phyloP scores from a whole-genome alignment of 2,797 vertebrate species.

The Kryptolebias ocellatus region DNA sequence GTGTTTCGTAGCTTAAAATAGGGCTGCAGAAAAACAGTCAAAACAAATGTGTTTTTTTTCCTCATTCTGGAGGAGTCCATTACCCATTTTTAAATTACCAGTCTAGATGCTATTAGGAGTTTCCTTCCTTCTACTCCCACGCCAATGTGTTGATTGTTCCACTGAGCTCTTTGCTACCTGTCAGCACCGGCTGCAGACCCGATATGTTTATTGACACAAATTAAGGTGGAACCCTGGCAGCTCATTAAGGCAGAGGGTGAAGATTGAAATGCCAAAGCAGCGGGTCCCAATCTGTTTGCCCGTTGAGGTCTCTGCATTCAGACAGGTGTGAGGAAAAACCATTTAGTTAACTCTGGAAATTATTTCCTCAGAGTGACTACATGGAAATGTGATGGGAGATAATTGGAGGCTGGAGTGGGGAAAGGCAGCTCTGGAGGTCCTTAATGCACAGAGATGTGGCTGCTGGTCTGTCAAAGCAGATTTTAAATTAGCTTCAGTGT shows the following conservation, averaged over 20 bases:
- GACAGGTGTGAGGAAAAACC: constrained; percentile 53
- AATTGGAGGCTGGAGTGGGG: constrained; percentile 65
- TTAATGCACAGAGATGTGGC: constrained; percentile 23
- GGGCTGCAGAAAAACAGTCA: constrained; percentile 15
- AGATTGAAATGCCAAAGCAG: constrained; percentile 39
- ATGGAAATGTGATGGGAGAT: constrained; percentile 55
- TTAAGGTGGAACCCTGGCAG: constrained; percentile 50
- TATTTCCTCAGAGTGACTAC: constrained; percentile 47
- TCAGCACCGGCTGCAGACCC: constrained; percentile 47
- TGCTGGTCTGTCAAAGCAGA: constrained; percentile 63
- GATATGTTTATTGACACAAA: constrained; percentile 69
- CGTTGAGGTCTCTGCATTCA: constrained; percentile 18
- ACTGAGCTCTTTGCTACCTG: constrained; percentile 46
- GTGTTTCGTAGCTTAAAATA: constrained; percentile 22
- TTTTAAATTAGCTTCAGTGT: constrained; percentile 69
- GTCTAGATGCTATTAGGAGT: constrained; percentile 52
- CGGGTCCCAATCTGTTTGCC: constrained; percentile 35
- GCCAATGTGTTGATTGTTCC: constrained; percentile 34
- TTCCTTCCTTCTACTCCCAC: constrained; percentile 21
- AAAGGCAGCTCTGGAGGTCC: constrained; percentile 41
- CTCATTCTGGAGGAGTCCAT: constrained; percentile 36
- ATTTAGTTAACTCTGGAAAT: constrained; percentile 30
- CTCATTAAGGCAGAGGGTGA: constrained; percentile 55
- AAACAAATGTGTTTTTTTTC: constrained; percentile 32
- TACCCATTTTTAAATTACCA: constrained; percentile 60